Percentiles rank a stretch among this genome's conserved stretches.
phyloP scores from a whole-genome alignment of 64 coral and sea anemone genomes.

The Actinia tenebrosa region DNA sequence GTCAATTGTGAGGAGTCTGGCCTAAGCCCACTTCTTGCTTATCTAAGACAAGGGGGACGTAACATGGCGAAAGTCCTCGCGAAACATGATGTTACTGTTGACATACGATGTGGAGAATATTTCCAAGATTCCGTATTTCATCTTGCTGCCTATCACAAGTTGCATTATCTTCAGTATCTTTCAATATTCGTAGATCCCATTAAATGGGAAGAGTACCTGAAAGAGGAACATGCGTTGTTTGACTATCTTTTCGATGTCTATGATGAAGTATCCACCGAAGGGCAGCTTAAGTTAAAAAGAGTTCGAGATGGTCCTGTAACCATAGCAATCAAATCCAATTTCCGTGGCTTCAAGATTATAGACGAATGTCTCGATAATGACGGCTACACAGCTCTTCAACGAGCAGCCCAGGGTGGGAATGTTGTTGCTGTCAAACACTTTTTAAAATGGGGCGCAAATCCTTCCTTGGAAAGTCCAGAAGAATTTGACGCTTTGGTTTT shows the following conservation, averaged over 20 bases:
- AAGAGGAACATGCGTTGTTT: constrained; percentile 34
- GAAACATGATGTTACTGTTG: neutral
- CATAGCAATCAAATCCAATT: constrained; percentile 1
- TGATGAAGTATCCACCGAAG: neutral
- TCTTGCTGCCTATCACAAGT: constrained; percentile 48
- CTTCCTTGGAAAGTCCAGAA: neutral
- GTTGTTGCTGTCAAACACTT: constrained; percentile 38
- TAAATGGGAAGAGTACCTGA: constrained; percentile 25
- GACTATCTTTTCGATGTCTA: constrained; percentile 51
- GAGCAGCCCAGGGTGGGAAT: constrained; percentile 63
- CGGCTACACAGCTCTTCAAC: constrained; percentile 46
- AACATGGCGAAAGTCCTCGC: constrained; percentile 22
- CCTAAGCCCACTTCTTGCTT: constrained; percentile 12
- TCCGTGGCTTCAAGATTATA: neutral
- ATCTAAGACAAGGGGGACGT: constrained; percentile 22
- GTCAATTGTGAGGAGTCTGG: constrained; percentile 24
- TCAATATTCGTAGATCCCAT: constrained; percentile 2
- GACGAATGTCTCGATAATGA: constrained; percentile 40
- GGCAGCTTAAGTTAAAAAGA: neutral
- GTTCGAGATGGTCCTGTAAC: constrained; percentile 37
- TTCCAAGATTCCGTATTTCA: constrained; percentile 45
- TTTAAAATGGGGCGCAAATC: constrained; percentile 28
- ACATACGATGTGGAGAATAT: constrained; percentile 25
- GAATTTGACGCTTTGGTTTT: constrained; percentile 20
- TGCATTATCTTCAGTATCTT: constrained; percentile 54